These are phyloP conservation scores for Halcyon smyrnensis DNA, from an alignment of 2,797 vertebrate species.

Conservation along the genomic window DNA sequence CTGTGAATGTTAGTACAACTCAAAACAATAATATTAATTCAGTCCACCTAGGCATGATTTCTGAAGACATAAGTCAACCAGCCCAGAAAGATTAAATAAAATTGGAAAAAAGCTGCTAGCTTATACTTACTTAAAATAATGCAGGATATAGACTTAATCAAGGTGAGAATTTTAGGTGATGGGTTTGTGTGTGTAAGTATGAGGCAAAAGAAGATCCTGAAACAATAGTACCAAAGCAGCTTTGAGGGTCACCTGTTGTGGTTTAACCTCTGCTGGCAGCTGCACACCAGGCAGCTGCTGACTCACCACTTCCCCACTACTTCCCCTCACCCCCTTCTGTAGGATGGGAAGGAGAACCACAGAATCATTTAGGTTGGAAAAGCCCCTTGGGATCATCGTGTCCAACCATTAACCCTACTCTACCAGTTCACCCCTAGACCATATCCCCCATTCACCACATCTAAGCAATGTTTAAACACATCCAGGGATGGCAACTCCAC, in stretches of 20 bases:
- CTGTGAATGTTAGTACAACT: neutral
- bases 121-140: conserved; percentile 6
- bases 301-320: no score
- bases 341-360: no score
- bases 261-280: no score
- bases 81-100: neutral
- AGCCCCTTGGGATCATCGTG: no score
- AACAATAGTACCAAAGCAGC: neutral
- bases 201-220: neutral
- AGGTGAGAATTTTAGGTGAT: neutral
- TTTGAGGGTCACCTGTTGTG: neutral
- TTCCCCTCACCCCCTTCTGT: no score
- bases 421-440: no score
- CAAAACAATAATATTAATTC: neutral
- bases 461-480: no score
- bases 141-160: neutral
- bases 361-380: no score
- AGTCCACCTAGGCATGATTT: neutral
- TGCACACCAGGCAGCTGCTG: no score
- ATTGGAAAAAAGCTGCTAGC: neutral
- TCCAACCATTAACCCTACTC: no score
- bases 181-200: neutral
- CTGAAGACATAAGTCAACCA: neutral
- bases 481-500: no score
- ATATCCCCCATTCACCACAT: no score